phyloP scores from a whole-genome alignment of 2,113 vertebrate species.

The Heliornis fulica region DNA sequence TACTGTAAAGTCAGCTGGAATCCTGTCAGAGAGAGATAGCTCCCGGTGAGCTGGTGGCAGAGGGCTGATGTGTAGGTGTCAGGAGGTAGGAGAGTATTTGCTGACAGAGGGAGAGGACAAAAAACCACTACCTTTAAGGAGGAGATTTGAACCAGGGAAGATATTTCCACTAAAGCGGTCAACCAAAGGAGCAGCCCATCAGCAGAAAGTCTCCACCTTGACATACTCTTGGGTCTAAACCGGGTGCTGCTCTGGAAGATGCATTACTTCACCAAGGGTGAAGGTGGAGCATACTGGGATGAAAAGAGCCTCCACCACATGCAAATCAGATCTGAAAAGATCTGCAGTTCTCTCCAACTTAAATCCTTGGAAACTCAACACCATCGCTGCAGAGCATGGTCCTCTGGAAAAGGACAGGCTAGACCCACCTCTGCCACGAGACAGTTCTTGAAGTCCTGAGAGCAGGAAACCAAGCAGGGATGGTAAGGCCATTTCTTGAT shows the following conservation, averaged over 20 bases:
- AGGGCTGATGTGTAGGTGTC: not conserved
- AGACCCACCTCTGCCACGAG: not conserved
- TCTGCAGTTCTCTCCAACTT: not conserved
- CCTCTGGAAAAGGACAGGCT: not conserved
- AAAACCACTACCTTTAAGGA: not conserved
- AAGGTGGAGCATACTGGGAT: not conserved
- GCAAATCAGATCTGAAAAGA: not conserved
- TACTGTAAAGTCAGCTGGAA: not conserved
- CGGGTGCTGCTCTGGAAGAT: not conserved
- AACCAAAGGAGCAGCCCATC: not conserved
- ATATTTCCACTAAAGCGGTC: not conserved
- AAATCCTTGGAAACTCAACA: not conserved
- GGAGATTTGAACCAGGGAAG: not conserved
- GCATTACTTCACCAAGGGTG: not conserved
- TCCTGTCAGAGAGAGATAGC: not conserved
- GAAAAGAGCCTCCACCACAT: not conserved
- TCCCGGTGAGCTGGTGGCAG: not conserved
- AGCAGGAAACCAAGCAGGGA: not conserved
- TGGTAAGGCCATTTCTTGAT: not conserved
- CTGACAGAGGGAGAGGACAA: not conserved
- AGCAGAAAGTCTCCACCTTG: not conserved
- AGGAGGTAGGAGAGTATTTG: not conserved
- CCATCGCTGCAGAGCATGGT: not conserved
- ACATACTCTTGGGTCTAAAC: not conserved
- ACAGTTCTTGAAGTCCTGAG: not conserved